These are phyloP conservation scores for Lophotriccus pileatus DNA, from an alignment of 2,797 vertebrate species.

Conservation along the genomic window DNA sequence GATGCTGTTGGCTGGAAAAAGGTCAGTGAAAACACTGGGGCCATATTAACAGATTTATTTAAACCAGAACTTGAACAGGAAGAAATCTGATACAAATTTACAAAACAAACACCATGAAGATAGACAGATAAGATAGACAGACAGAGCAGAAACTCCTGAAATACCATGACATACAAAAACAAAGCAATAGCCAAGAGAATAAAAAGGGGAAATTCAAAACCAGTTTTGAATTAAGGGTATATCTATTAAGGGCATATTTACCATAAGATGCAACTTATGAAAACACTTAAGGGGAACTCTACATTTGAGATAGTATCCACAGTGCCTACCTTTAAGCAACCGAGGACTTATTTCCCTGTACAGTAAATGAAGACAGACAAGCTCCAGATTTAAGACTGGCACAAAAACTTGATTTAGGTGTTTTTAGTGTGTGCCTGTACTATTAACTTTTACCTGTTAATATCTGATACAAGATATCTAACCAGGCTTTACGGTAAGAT, in stretches of 20 bases:
- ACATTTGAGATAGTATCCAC: background rate
- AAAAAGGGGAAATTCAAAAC: background rate
- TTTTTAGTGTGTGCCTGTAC: background rate
- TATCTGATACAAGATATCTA: background rate
- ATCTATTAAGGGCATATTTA: background rate
- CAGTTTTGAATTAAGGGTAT: background rate
- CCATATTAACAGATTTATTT: background rate
- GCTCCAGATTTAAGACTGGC: background rate
- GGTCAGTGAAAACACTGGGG: background rate
- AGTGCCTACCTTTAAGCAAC: background rate
- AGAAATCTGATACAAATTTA: background rate
- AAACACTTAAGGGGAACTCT: background rate
- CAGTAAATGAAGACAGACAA: background rate
- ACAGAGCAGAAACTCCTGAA: background rate
- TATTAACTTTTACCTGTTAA: background rate
- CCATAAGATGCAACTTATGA: background rate
- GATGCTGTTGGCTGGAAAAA: background rate
- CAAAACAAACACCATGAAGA: background rate
- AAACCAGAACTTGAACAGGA: background rate
- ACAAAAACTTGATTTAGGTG: background rate
- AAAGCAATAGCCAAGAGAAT: background rate
- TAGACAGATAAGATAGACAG: background rate
- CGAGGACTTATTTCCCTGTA: background rate
- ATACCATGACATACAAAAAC: background rate
- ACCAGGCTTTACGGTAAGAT: background rate